Evolutionary conservation across 92 coral and sea anemone species (phyloP).

Genomic region (Siderastrea siderea): DNA sequence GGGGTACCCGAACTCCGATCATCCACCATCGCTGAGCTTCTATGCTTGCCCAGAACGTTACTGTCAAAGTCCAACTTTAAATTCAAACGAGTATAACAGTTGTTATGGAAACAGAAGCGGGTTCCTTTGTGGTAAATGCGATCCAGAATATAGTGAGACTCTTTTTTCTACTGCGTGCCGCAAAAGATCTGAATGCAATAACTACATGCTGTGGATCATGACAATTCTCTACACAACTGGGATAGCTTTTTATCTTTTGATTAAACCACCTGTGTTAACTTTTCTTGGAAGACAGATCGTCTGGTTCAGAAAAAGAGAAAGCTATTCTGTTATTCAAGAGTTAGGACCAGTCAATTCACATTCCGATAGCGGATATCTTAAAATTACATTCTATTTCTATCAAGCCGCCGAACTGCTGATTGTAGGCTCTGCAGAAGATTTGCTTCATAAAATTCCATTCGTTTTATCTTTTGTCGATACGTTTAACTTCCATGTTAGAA

Average conservation of each 20-base stretch:
- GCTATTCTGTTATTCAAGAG: neutral
- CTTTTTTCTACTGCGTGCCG: constrained; percentile 68
- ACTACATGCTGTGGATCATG: constrained; percentile 65
- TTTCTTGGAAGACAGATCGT: constrained; percentile 17
- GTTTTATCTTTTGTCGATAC: constrained; percentile 60
- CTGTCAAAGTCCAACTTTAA: constrained; percentile 34
- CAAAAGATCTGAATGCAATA: constrained; percentile 41
- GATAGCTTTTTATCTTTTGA: constrained; percentile 46
- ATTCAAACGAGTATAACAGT: constrained; percentile 38
- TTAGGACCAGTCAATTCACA: neutral
- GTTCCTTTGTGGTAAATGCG: constrained; percentile 75
- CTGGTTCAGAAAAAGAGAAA: neutral
- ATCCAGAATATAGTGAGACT: constrained; percentile 61
- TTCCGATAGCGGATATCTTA: constrained; percentile 63
- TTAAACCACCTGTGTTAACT: constrained; percentile 14
- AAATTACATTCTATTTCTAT: constrained; percentile 87
- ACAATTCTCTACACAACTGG: constrained; percentile 32
- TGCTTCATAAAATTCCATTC: constrained; percentile 27
- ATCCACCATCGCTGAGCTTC: constrained; percentile 42
- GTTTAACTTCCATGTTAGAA: constrained; percentile 75
- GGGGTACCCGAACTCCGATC: constrained; percentile 42
- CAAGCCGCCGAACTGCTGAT: constrained; percentile 81
- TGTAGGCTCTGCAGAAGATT: constrained; percentile 40
- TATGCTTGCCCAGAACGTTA: constrained; percentile 74
- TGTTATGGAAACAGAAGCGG: constrained; percentile 77